Evolutionary conservation across 2,797 vertebrate species (phyloP), one percentile per base, ranked within the genome.

Genomic region (Brachymystax lenok): DNA sequence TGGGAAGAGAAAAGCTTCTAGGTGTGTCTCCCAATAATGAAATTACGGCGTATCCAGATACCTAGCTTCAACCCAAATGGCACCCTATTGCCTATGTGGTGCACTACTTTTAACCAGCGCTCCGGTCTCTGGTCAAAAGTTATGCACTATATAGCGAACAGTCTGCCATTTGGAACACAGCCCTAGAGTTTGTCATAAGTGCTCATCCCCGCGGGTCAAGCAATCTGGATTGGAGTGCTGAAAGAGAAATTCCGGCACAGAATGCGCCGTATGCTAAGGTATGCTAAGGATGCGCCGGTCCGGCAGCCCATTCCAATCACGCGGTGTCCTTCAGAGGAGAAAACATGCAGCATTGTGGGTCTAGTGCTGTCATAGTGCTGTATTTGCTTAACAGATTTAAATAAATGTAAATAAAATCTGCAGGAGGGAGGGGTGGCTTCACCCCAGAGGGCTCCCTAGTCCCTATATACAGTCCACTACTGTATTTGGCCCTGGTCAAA

Each of bases 331-430:
- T 77, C 51, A 73, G 69, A 63, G 56, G 35, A 75, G n/a, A 71
- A 82, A 69, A 17, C 16, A 16, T 6, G 30, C 16, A 68, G 59
- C 63, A 78, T 76, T 74, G 73, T 74, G 27, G 14, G 35, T 73
- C 33, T 54, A 40, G 14, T 52, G 33, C 66, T 50, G 52, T 69
- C 69, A 68, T 19, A 70, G 21, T 63, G 27, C 24, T 50, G 50
- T 50, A 61, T 83, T 80, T 80, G 51, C 63, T 71, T 61, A 28
- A 64, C 40, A 13, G 4, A 63, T 35, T 74, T 64, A 80, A n/a
- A 66, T 61, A 64, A 59, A 28, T 28, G 2, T 28, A 2, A 3
- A 4, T 4, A 30, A 35, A 7, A 68, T 2, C 0, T 4, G 52
- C 24, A 1, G 14, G 51, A 17, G 51, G 51, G 59, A 69, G 33